Conservation (phyloP, 1,140 invertebrate species). For the Halyomorpha halys region DNA sequence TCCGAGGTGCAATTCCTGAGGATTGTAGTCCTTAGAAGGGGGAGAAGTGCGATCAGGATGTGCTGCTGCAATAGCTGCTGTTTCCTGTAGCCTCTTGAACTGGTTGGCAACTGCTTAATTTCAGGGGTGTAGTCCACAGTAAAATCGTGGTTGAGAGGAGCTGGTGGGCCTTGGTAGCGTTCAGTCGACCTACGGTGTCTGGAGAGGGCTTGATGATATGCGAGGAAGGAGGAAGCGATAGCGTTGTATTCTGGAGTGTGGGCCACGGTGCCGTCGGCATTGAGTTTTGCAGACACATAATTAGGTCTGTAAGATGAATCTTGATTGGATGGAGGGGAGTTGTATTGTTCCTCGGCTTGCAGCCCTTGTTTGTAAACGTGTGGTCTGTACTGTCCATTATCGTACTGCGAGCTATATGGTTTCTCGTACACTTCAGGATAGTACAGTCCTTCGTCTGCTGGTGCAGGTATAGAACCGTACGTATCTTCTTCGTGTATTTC, state of each 20-base stretch:
- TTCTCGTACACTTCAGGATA: too few relatives aligned
- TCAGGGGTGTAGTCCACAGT: slow-evolving; percentile 43
- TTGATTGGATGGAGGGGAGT: slow-evolving; percentile 34
- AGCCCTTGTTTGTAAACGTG: too few relatives aligned
- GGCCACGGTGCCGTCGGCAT: slow-evolving; percentile 39
- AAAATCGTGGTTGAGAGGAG: slow-evolving; percentile 33
- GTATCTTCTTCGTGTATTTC: too few relatives aligned
- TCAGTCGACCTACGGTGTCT: background rate
- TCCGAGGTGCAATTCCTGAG: too few relatives aligned
- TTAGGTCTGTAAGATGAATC: too few relatives aligned
- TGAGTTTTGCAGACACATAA: background rate
- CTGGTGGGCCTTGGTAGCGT: slow-evolving; percentile 2
- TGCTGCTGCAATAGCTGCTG: background rate
- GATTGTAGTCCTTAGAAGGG: background rate
- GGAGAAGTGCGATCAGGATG: slow-evolving; percentile 22
- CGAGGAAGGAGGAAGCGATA: background rate
- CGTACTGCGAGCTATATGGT: too few relatives aligned
- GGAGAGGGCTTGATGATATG: background rate
- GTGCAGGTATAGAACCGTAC: too few relatives aligned
- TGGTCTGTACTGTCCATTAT: too few relatives aligned
- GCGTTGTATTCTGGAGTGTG: slow-evolving; percentile 39
- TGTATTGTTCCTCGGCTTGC: slow-evolving; percentile 29
- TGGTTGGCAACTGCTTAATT: slow-evolving; percentile 35
- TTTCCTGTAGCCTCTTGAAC: slow-evolving; percentile 24
- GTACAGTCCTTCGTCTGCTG: too few relatives aligned